Percentiles rank a stretch among this genome's conserved stretches.
Conservation (phyloP, 2,797 vertebrate species). For the Sparidentex hasta region DNA sequence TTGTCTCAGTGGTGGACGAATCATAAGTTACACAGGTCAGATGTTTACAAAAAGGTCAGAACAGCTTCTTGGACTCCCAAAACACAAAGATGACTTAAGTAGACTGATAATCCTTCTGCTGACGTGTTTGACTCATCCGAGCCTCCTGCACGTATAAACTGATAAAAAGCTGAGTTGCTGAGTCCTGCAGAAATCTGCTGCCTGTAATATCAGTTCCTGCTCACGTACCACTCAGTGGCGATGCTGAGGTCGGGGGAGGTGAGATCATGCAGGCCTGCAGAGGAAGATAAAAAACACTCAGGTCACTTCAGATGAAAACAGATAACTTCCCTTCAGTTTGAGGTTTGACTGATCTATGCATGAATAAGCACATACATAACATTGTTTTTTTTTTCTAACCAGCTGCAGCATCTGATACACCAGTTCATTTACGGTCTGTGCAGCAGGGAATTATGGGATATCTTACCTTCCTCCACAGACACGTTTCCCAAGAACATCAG, state of each 20-base stretch:
- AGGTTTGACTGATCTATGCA: not conserved
- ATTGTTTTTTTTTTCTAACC: not conserved
- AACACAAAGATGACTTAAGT: too few relatives aligned
- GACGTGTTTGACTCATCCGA: not conserved
- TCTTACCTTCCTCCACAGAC: constrained; percentile 94
- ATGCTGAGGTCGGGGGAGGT: constrained; percentile 93
- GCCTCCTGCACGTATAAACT: not conserved
- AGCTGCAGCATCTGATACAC: not conserved
- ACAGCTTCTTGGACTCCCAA: too few relatives aligned
- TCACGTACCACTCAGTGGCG: constrained; percentile 91
- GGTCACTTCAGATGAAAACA: accelerated
- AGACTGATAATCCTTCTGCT: not conserved
- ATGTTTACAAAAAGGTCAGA: too few relatives aligned
- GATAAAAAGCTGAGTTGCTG: not conserved
- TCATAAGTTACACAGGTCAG: too few relatives aligned
- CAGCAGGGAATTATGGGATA: constrained; percentile 8
- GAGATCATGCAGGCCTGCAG: constrained; percentile 92
- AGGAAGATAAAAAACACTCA: not conserved
- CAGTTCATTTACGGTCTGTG: not conserved
- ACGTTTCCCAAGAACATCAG: constrained; percentile 92
- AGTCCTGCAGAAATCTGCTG: not conserved
- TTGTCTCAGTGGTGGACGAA: too few relatives aligned
- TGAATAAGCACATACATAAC: not conserved
- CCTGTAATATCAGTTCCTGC: too few relatives aligned
- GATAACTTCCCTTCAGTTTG: not conserved